Conservation (phyloP, 2,797 vertebrate species). For the Falco berigora region DNA sequence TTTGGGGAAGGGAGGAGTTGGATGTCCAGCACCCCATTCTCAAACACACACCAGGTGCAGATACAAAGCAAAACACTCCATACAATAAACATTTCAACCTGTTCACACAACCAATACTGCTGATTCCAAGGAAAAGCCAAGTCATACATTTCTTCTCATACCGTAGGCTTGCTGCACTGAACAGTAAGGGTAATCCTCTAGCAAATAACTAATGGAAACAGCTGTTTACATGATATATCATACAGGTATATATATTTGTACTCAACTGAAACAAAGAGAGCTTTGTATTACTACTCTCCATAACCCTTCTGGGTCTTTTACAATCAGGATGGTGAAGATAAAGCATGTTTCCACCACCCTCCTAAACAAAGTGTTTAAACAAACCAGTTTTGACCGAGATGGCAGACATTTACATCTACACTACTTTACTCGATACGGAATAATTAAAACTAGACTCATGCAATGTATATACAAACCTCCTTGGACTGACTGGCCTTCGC, state of each 20-base stretch:
- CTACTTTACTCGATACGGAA: fast-evolving
- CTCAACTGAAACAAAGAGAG: neutral
- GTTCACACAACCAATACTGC: fast-evolving
- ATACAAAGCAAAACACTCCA: neutral
- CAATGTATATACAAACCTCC: slow-evolving; percentile 77
- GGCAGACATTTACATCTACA: fast-evolving
- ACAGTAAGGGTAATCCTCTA: neutral
- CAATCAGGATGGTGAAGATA: fast-evolving
- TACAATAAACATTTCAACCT: neutral
- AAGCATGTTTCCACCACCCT: neutral
- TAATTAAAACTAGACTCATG: neutral
- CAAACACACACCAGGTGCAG: fast-evolving
- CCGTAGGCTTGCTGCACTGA: neutral
- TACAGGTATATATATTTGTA: neutral
- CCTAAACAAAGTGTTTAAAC: neutral
- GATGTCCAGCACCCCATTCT: neutral
- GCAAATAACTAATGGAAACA: neutral
- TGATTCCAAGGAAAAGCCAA: neutral
- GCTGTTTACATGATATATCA: neutral
- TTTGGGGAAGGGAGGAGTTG: neutral
- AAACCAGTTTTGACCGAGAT: neutral
- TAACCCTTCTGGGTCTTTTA: neutral
- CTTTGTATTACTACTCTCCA: neutral
- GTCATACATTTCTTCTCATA: neutral
- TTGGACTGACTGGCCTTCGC: slow-evolving; percentile 84